Percentiles rank a stretch among this genome's conserved stretches.
These are phyloP conservation scores for Ichneumoninae sp. DNA, from an alignment of 2,888 invertebrate genomes.

Conservation along the genomic window DNA sequence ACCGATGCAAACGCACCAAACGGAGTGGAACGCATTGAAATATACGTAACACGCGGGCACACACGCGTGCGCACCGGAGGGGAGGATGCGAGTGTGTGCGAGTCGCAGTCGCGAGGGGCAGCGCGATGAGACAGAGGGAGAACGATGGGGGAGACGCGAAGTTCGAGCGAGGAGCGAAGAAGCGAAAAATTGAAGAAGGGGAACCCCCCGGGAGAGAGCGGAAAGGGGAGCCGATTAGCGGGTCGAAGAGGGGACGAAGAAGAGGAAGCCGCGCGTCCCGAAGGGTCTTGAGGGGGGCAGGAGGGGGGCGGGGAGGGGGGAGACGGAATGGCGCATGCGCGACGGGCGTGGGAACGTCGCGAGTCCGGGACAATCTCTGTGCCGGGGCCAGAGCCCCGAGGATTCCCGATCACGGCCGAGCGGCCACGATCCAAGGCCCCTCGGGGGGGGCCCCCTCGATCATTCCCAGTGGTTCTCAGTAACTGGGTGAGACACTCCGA, in stretches of 20 bases:
- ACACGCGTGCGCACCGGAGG: slow-evolving; percentile 12
- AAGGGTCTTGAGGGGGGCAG: slow-evolving; percentile 54
- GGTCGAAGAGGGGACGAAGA: slow-evolving; percentile 54
- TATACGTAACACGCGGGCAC: slow-evolving; percentile 33
- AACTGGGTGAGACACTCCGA: slow-evolving; percentile 64
- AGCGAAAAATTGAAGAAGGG: slow-evolving; percentile 72
- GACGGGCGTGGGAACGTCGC: slow-evolving; percentile 82
- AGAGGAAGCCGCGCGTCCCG: slow-evolving; percentile 58
- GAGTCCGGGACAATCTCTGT: slow-evolving; percentile 75
- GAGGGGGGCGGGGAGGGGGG: slow-evolving; percentile 53
- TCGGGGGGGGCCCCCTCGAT: slow-evolving; percentile 61
- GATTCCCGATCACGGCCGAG: slow-evolving; percentile 76
- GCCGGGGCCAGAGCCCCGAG: slow-evolving; percentile 72
- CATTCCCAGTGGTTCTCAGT: slow-evolving; percentile 78
- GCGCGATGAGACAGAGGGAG: slow-evolving; percentile 15
- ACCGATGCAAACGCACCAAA: slow-evolving; percentile 53
- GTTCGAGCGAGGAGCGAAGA: slow-evolving; percentile 54
- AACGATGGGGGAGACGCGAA: slow-evolving; percentile 13
- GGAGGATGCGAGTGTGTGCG: slow-evolving; percentile 30
- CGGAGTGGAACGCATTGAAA: slow-evolving; percentile 55
- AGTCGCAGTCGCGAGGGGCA: slow-evolving; percentile 38
- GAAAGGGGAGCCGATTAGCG: slow-evolving; percentile 60
- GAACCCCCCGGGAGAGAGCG: slow-evolving; percentile 64
- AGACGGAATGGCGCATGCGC: slow-evolving; percentile 78
- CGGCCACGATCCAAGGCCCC: slow-evolving; percentile 72